A percentile compares a stretch with the other conserved stretches of the same genome.
Evolutionary conservation across 92 coral and sea anemone species (phyloP).

Genomic region (Parazoanthus atlanticus): DNA sequence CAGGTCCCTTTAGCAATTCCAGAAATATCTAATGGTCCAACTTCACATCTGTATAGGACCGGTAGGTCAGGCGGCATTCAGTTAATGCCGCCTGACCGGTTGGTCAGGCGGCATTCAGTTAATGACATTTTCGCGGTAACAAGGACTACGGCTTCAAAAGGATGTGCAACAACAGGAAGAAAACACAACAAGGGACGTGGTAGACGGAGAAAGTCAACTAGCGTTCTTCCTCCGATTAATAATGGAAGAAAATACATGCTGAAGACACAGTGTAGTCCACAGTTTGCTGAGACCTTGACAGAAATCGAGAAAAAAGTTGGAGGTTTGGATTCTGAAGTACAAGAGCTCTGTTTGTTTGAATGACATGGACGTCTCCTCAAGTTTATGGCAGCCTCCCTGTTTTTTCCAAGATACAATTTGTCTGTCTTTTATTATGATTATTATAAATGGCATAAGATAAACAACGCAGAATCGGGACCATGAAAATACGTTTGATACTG

Average conservation of each 20-base stretch:
- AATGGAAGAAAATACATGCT: conserved; percentile 17
- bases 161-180: no score
- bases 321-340: neutral
- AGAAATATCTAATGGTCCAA: neutral
- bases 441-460: no score
- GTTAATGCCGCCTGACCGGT: no score
- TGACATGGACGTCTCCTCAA: neutral
- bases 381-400: no score
- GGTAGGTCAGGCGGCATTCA: neutral
- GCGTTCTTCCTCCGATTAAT: conserved; percentile 5
- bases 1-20: neutral
- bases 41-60: no score
- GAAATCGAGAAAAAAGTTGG: conserved; percentile 9
- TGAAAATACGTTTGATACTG: no score
- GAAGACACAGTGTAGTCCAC: conserved; percentile 26
- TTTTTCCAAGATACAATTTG: neutral
- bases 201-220: neutral
- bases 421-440: neutral
- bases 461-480: no score
- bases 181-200: neutral
- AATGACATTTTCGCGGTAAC: no score
- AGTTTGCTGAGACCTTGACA: conserved; percentile 29
- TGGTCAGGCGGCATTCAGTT: neutral
- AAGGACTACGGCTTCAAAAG: no score
- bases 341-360: neutral